Conservation (phyloP, 2,113 vertebrate species). For the Anser cygnoides region DNA sequence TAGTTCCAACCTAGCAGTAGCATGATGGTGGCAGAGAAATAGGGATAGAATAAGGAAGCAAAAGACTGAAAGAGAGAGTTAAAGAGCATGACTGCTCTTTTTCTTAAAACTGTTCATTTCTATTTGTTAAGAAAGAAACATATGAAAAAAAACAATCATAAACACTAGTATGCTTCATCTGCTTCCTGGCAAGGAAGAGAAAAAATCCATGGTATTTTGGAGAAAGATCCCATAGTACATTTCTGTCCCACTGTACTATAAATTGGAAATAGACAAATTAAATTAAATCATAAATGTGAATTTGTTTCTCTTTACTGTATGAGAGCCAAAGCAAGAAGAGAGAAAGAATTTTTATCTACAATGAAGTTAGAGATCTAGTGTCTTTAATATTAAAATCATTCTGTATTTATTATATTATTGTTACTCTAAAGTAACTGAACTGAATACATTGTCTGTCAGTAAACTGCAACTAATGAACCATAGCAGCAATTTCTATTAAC, state of each 20-base stretch:
- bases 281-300: not conserved
- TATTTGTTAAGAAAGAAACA: not conserved
- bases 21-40: not conserved
- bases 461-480: not conserved
- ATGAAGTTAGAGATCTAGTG: not conserved
- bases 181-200: not conserved
- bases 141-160: not conserved
- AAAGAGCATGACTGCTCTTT: not conserved
- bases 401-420: not conserved
- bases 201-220: not conserved
- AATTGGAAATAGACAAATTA: not conserved
- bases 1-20: not conserved
- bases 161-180: not conserved
- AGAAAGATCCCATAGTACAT: not conserved
- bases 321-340: not conserved
- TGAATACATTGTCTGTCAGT: not conserved
- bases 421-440: not conserved
- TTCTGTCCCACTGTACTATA: not conserved
- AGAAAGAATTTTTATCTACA: not conserved
- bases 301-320: not conserved
- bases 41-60: not conserved
- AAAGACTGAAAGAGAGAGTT: not conserved
- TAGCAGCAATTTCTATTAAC: not conserved
- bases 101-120: not conserved
- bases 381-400: not conserved